Percentiles rank a stretch among this genome's conserved stretches.
These are phyloP conservation scores for Muricea muricata DNA, from an alignment of 92 coral and sea anemone genomes.

Conservation along the genomic window DNA sequence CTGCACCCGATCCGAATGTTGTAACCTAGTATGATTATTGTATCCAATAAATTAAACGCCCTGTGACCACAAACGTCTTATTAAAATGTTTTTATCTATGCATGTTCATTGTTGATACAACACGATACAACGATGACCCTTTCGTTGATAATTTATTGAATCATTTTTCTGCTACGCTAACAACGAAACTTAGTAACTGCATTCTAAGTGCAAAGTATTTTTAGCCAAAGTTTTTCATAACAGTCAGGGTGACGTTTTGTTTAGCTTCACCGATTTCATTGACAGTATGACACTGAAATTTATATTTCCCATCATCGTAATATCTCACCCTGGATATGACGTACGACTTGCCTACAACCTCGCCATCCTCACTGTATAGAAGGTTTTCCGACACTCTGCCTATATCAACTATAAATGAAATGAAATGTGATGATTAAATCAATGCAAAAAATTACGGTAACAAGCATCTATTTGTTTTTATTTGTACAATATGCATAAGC, in stretches of 20 bases:
- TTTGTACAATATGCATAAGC: too few species aligned
- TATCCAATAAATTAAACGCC: too few species aligned
- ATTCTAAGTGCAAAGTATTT: neutral
- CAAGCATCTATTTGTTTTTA: too few species aligned
- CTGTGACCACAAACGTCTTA: too few species aligned
- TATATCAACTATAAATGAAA: too few species aligned
- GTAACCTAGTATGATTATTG: too few species aligned
- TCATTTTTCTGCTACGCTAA: neutral
- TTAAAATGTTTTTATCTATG: too few species aligned
- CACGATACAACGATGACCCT: neutral
- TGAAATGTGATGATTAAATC: too few species aligned
- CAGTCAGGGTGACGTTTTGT: neutral
- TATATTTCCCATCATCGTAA: constrained; percentile 16
- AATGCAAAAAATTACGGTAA: too few species aligned
- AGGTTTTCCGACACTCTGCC: constrained; percentile 24
- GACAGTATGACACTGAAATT: constrained; percentile 24
- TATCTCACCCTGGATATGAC: constrained; percentile 5
- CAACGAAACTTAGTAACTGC: neutral
- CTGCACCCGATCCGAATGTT: too few species aligned
- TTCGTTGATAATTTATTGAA: neutral
- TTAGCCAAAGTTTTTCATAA: constrained; percentile 24
- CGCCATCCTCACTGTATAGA: constrained; percentile 5
- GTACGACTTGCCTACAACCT: constrained; percentile 19
- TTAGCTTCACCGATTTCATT: constrained; percentile 12
- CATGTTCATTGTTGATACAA: neutral